These are phyloP conservation scores for Ommatoiulus sabulosus DNA, from an alignment of 2,888 invertebrate species.

Conservation along the genomic window DNA sequence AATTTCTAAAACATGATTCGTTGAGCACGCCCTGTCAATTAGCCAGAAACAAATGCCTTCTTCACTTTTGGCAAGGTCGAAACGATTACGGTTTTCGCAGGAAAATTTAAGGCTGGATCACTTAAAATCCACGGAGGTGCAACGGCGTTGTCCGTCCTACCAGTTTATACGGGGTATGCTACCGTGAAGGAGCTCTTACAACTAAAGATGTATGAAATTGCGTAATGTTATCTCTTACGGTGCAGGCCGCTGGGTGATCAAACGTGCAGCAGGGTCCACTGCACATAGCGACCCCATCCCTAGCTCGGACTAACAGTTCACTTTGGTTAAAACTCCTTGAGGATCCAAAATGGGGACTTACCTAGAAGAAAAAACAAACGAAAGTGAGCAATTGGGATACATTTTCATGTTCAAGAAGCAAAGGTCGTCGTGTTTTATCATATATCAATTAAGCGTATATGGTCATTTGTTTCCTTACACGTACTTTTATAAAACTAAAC, in stretches of 20 bases:
- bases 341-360: conserved; percentile 58
- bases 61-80: neutral
- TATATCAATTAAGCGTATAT: too few relatives aligned
- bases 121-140: neutral
- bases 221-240: conserved; percentile 53
- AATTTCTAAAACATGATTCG: neutral
- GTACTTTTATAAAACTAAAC: too few relatives aligned
- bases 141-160: too few relatives aligned
- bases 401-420: neutral
- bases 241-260: conserved; percentile 25
- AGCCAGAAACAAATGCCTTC: conserved; percentile 11
- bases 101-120: neutral
- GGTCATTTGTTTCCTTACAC: too few relatives aligned
- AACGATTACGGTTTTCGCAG: neutral
- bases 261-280: conserved; percentile 56
- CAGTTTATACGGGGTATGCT: too few relatives aligned
- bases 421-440: neutral
- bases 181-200: neutral
- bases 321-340: conserved; percentile 54
- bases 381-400: neutral
- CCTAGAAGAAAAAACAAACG: conserved; percentile 51
- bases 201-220: conserved; percentile 1
- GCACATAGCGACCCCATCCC: conserved; percentile 56
- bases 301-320: conserved; percentile 54
- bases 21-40: conserved; percentile 12